Evolutionary conservation across 1,140 invertebrate genomes (phyloP), one percentile per base, ranked within the genome.

Genomic region (Drosophila elegans): DNA sequence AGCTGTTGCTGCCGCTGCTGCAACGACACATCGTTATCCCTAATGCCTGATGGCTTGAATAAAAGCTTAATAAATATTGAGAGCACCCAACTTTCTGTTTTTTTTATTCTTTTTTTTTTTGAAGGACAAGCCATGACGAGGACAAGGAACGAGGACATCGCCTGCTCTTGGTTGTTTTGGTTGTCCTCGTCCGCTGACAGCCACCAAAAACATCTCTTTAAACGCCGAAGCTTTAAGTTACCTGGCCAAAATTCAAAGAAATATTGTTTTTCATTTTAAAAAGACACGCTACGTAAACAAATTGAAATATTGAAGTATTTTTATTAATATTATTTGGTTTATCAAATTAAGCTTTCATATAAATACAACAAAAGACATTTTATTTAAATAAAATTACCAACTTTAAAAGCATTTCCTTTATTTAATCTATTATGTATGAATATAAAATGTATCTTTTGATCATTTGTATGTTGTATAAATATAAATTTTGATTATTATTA

Each of bases 1-100:
- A 69, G 49, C 67, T 55, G 42, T 55, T 55, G 67, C 63, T 55
- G 54, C 13, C 34, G 60, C 66, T 21, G 32, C 44, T 49, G 12
- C 68, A 67, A 51, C 69, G 74, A 53, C 80, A 78, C 80, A 66
- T 83, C 80, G 80, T 83, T 84, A 83, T 83, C 72, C 80, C 72
- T 84, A 84, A 84, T 84, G 77, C 80, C 84, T 85, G 81, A 84
- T 84, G 77, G 81, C 81, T 84, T 80, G 81, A 79, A 85, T 84
- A 84, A 84, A 84, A 84, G 81, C 81, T 84, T 84, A 84, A 84
- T 84, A 84, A 84, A 84, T 84, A 84, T 84, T 84, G 71, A 69
- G 56, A 60, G 75, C 64, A 52, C 74, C 73, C 39, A 75, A 66
- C 29, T 45, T 41, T 56, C 16, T 21, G 16, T 21, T 21, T 21